phyloP scores from a whole-genome alignment of 2,797 vertebrate species.

The Sternarchorhynchus goeldii region DNA sequence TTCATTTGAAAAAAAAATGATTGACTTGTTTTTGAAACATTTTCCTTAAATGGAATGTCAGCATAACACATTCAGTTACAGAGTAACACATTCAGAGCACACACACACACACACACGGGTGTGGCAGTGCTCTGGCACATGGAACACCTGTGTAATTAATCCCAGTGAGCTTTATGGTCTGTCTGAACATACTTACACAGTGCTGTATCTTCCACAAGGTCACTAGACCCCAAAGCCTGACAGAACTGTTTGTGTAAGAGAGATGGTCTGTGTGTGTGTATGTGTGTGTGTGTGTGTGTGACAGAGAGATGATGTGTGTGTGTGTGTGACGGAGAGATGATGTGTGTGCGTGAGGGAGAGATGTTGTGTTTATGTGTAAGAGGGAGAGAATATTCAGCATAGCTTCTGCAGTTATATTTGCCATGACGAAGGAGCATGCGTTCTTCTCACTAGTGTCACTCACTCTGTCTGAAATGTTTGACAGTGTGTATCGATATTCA shows the following conservation, averaged over 20 bases:
- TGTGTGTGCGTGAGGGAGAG: conserved; percentile 28
- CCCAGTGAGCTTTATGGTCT: conserved; percentile 48
- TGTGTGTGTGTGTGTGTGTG: conserved; percentile 24
- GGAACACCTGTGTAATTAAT: conserved; percentile 51
- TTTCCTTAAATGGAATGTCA: not conserved
- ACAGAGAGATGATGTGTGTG: no score
- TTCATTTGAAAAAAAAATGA: conserved; percentile 21
- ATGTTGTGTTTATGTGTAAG: conserved; percentile 11
- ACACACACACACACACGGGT: not conserved
- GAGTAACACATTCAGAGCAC: not conserved
- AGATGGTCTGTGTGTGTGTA: conserved; percentile 31
- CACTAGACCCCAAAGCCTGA: conserved; percentile 19
- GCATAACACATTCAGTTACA: not conserved
- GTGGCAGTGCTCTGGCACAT: conserved; percentile 31
- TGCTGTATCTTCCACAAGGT: conserved; percentile 27
- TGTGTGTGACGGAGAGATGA: conserved; percentile 8
- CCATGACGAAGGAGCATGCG: not conserved
- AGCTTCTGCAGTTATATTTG: not conserved
- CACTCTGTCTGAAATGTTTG: no score
- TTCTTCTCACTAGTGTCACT: no score
- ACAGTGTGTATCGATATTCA: no score
- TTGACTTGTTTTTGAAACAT: not conserved
- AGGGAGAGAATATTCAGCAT: conserved; percentile 40
- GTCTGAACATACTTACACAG: conserved; percentile 5
- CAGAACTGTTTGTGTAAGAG: conserved; percentile 15